Conservation (phyloP, 2,888 invertebrate genomes). For the Bombylius discolor region DNA sequence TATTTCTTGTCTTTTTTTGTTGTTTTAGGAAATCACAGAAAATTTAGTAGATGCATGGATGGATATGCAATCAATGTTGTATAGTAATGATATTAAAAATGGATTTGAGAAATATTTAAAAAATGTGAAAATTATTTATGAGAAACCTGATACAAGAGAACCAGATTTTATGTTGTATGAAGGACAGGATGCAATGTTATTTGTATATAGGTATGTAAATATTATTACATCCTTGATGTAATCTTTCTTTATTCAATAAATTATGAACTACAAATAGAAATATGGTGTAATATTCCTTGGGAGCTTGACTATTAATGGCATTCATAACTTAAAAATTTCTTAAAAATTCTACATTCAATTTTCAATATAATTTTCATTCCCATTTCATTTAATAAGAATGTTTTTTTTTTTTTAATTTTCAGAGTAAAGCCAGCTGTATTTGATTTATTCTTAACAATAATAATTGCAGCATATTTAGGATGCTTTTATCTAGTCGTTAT, state of each 20-base stretch:
- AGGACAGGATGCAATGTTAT: slow-evolving; percentile 61
- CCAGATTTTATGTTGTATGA: slow-evolving; percentile 89
- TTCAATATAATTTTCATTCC: too few species aligned
- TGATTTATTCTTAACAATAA: slow-evolving; percentile 83
- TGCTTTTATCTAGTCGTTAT: slow-evolving; percentile 70
- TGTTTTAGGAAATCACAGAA: slow-evolving; percentile 55
- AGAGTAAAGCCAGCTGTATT: slow-evolving; percentile 97
- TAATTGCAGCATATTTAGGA: slow-evolving; percentile 73
- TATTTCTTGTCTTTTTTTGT: background rate
- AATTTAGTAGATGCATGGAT: slow-evolving; percentile 63
- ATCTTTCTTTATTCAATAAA: too few species aligned
- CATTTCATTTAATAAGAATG: background rate
- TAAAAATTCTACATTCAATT: too few species aligned
- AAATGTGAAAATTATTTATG: slow-evolving; percentile 56
- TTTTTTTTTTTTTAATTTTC: slow-evolving; percentile 33
- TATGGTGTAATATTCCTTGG: too few species aligned
- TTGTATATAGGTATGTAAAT: slow-evolving; percentile 66
- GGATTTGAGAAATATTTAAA: slow-evolving; percentile 61
- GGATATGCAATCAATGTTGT: slow-evolving; percentile 51
- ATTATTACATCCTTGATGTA: too few species aligned
- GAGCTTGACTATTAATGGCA: background rate
- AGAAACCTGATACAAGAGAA: slow-evolving; percentile 70
- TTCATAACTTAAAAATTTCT: background rate
- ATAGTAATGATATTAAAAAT: slow-evolving; percentile 58
- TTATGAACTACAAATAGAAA: too few species aligned